Percentiles rank a stretch among this genome's conserved stretches.
Conservation (phyloP, 2,797 vertebrate genomes). For the Crotalus adamanteus region DNA sequence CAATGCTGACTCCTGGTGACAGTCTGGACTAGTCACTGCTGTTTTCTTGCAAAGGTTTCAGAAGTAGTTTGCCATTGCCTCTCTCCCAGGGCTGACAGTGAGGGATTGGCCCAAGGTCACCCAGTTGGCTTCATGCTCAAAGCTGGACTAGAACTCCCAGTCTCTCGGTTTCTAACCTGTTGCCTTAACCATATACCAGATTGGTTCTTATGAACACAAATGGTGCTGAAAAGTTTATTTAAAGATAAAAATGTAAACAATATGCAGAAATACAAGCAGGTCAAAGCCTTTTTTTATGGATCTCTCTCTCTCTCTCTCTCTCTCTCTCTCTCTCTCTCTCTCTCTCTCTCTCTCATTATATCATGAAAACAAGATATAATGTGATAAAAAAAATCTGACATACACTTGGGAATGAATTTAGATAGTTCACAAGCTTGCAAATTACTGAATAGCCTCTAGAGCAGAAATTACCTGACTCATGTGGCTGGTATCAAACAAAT, state of each 20-base stretch:
- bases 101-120: background rate
- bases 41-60: background rate
- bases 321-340: background rate
- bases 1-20: background rate
- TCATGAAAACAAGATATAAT: background rate
- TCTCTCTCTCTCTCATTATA: background rate
- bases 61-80: background rate
- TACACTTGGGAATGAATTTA: background rate
- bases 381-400: background rate
- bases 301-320: no score
- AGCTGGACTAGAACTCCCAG: background rate
- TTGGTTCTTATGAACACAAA: background rate
- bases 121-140: background rate
- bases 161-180: background rate
- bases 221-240: background rate
- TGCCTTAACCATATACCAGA: background rate
- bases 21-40: background rate
- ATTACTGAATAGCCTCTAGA: background rate
- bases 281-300: background rate
- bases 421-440: background rate
- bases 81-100: background rate
- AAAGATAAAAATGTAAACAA: conserved; percentile 18
- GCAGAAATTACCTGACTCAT: background rate
- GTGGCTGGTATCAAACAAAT: background rate
- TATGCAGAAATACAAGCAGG: background rate